Conservation (phyloP, 1,140 invertebrate genomes). For the Macrocentrus cingulum region DNA sequence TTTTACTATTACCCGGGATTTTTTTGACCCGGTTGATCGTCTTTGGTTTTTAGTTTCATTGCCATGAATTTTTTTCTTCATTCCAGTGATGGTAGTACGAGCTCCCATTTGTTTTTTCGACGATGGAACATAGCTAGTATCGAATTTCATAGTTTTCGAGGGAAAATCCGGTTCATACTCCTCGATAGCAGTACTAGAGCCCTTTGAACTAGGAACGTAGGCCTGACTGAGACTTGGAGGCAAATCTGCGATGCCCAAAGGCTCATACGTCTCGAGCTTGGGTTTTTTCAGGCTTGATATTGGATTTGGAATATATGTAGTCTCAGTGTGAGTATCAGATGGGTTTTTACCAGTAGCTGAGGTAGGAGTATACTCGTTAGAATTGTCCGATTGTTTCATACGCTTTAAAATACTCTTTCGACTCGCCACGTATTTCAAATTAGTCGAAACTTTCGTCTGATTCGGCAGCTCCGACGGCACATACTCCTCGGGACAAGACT, state of each 20-base stretch:
- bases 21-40: background rate
- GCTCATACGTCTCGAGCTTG: constrained; percentile 37
- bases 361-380: constrained; percentile 38
- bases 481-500: constrained; percentile 37
- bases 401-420: constrained; percentile 37
- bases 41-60: constrained; percentile 15
- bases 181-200: constrained; percentile 30
- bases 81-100: background rate
- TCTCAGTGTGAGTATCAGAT: background rate
- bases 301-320: constrained; percentile 39
- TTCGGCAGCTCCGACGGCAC: constrained; percentile 33
- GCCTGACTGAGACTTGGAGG: constrained; percentile 25
- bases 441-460: constrained; percentile 16
- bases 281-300: constrained; percentile 22
- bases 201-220: constrained; percentile 42
- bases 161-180: constrained; percentile 43
- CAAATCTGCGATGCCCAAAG: constrained; percentile 18
- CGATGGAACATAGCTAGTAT: constrained; percentile 42
- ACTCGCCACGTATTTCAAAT: constrained; percentile 40
- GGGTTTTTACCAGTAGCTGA: background rate
- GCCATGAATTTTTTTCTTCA: constrained; percentile 17
- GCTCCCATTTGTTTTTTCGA: constrained; percentile 7
- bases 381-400: constrained; percentile 24
- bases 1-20: background rate
- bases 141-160: constrained; percentile 39